Base-by-base conservation (phyloP, 92 coral and sea anemone species). In the Anthopleura xanthogrammica region DNA sequence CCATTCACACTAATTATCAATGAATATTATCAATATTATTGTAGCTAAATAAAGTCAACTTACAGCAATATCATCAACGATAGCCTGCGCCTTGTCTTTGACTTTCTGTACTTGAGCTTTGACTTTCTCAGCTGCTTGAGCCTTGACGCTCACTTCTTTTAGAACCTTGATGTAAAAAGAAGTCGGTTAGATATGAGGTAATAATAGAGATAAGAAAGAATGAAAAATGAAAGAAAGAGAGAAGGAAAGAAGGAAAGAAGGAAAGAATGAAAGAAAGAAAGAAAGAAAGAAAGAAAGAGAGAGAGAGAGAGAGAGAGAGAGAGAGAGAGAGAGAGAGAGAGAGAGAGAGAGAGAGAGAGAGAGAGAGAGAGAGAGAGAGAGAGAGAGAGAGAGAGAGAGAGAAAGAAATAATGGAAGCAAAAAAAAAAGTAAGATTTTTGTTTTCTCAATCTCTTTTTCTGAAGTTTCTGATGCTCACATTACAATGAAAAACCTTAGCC, bases 81-180 rank as follows among this genome's bases (percentile, higher is more conserved):
- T 96, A 60, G 95, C 94, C 79, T 95, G 98, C 1, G 98, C 98
- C 74, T 95, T 95, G 86, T 95, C 98, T 60, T 95, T 95, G 79
- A 95, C 98, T 90, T 95, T 95, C 90, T 95, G 98, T 16, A 95
- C 98, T 85, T 95, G 98, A 22, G 92, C 95, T 85, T 95, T 95
- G 73, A 95, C 98, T 83, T 95, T 95, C 79, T 95, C 98, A 0
- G 98, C 98, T 6, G 98, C 98, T 86, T 95, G 98, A 14, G 98
- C 98, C n/a, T 94, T 94, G 2, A 94, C 93, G 2, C 98, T 94
- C n/a, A 95, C 98, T 83, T 95, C 98, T 81, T 94, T 95, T 19
- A 95, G 83, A 74, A 95, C 98, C 98, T 62, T 62, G 5, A 20
- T 1, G 29, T 95, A 52, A 3, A 23, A 14, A 72, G 41, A 77